Conservation (phyloP, 2,888 invertebrate species). For the Synanthedon formicaeformis region DNA sequence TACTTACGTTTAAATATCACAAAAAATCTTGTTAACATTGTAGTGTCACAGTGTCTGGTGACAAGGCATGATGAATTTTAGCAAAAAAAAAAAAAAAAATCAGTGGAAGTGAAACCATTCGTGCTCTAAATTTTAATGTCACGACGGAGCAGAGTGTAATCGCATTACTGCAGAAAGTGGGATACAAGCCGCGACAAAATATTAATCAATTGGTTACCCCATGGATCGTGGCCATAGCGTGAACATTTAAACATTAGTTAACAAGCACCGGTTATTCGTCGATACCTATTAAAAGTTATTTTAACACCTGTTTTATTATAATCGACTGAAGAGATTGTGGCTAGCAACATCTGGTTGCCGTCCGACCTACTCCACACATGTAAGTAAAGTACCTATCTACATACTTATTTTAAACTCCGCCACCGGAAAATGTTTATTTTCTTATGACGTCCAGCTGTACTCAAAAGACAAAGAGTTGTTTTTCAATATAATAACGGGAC, state of each 20-base stretch:
- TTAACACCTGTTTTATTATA: background rate
- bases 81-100: conserved; percentile 21
- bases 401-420: conserved; percentile 28
- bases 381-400: background rate
- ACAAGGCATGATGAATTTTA: conserved; percentile 8
- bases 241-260: background rate
- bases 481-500: too few relatives aligned
- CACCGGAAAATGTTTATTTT: conserved; percentile 39
- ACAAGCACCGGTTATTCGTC: conserved; percentile 1
- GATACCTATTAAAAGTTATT: background rate
- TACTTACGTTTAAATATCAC: background rate
- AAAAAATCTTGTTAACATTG: background rate
- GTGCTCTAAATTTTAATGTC: conserved; percentile 34
- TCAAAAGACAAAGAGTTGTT: conserved; percentile 12
- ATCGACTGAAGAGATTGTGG: background rate
- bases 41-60: background rate
- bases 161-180: conserved; percentile 16
- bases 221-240: conserved; percentile 1
- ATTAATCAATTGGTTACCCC: background rate
- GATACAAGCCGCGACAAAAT: conserved; percentile 7
- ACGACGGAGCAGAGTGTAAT: conserved; percentile 14
- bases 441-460: conserved; percentile 33
- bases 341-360: conserved; percentile 3
- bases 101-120: conserved; percentile 26
- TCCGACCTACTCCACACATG: conserved; percentile 10